A percentile compares a stretch with the other conserved stretches of the same genome.
Conservation (phyloP, 2,888 invertebrate species). For the Hydraecia micacea region DNA sequence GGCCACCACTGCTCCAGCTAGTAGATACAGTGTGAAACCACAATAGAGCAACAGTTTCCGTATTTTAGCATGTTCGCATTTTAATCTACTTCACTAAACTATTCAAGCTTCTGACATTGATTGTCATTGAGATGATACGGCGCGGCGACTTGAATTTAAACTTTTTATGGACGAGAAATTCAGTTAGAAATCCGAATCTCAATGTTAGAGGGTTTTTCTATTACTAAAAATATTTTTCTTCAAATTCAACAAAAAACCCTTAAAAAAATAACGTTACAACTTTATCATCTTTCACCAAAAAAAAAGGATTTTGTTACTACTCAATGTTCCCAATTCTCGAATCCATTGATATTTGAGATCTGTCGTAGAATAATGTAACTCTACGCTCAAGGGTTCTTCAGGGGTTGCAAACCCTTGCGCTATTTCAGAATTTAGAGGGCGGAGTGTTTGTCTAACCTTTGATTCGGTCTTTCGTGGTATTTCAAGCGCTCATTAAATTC, state of each 20-base stretch:
- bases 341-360: slow-evolving; percentile 61
- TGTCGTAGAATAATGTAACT: slow-evolving; percentile 59
- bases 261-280: slow-evolving; percentile 33
- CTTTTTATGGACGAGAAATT: not conserved
- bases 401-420: slow-evolving; percentile 44
- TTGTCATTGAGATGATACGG: not conserved
- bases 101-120: not conserved
- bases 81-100: not conserved
- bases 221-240: not conserved
- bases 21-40: too few species aligned
- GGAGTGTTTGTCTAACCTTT: slow-evolving; percentile 57
- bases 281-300: slow-evolving; percentile 59
- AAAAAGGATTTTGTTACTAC: slow-evolving; percentile 59
- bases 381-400: slow-evolving; percentile 43
- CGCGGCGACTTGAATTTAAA: not conserved
- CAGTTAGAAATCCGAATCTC: not conserved
- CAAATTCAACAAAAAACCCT: not conserved
- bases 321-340: slow-evolving; percentile 57
- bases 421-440: slow-evolving; percentile 53
- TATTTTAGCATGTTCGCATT: too few species aligned
- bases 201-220: not conserved
- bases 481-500: slow-evolving; percentile 51
- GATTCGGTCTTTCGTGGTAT: slow-evolving; percentile 41
- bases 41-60: too few species aligned
- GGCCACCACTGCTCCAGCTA: too few species aligned